These are phyloP conservation scores for Ceraclea dissimilis DNA, from an alignment of 2,888 invertebrate species.

Conservation along the genomic window DNA sequence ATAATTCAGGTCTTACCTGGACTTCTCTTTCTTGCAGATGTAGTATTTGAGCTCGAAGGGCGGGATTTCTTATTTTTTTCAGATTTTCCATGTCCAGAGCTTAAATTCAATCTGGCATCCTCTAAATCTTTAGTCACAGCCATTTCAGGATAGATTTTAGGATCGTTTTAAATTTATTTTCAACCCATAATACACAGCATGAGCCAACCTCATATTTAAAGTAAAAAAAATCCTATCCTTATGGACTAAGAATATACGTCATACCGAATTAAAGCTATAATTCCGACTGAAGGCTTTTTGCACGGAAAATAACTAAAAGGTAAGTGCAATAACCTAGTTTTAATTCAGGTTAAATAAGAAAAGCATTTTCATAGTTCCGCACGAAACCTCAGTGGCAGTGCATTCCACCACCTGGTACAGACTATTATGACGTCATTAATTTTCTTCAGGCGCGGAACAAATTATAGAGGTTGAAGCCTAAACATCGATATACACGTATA, in stretches of 20 bases:
- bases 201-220: slow-evolving; percentile 8
- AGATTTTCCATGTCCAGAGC: slow-evolving; percentile 5
- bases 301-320: slow-evolving; percentile 22
- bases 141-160: slow-evolving; percentile 5
- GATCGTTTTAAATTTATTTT: neutral
- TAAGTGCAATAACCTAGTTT: slow-evolving; percentile 51
- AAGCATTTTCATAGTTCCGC: slow-evolving; percentile 36
- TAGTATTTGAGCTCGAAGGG: slow-evolving; percentile 21
- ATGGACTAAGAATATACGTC: slow-evolving; percentile 10
- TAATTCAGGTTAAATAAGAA: slow-evolving; percentile 44
- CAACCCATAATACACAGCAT: slow-evolving; percentile 12
- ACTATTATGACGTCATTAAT: slow-evolving; percentile 38
- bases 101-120: slow-evolving; percentile 15
- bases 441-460: slow-evolving; percentile 3
- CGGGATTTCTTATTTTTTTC: slow-evolving; percentile 13
- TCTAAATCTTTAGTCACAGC: slow-evolving; percentile 14
- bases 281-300: slow-evolving; percentile 20
- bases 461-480: neutral
- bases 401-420: slow-evolving; percentile 45
- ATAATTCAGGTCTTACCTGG: too few relatives aligned
- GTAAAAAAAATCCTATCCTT: neutral
- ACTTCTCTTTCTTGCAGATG: slow-evolving; percentile 11
- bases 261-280: slow-evolving; percentile 8
- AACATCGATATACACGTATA: too few relatives aligned
- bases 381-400: slow-evolving; percentile 38